A percentile compares a stretch with the other conserved stretches of the same genome.
phyloP scores from a whole-genome alignment of 2,888 invertebrate genomes.

The Myathropa florea region DNA sequence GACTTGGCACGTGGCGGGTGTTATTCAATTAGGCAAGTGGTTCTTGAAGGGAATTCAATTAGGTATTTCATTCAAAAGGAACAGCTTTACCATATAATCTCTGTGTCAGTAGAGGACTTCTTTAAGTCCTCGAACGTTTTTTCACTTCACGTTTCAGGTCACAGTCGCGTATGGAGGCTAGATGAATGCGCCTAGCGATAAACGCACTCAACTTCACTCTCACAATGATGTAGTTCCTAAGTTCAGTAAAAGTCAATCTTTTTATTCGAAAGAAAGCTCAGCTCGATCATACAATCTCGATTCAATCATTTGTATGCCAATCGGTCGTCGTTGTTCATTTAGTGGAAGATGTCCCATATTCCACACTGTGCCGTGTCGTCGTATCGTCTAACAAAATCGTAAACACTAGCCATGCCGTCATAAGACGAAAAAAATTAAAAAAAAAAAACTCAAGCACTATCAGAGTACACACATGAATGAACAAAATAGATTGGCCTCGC shows the following conservation, averaged over 20 bases:
- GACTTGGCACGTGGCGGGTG: neutral
- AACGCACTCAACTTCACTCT: too few relatives aligned
- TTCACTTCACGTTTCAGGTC: too few relatives aligned
- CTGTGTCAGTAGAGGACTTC: too few relatives aligned
- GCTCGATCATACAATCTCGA: neutral
- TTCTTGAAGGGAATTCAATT: neutral
- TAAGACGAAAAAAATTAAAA: slow-evolving; percentile 19
- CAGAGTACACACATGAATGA: slow-evolving; percentile 47
- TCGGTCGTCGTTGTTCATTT: neutral
- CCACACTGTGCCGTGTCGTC: slow-evolving; percentile 35
- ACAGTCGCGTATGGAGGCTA: too few relatives aligned
- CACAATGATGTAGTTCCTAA: too few relatives aligned
- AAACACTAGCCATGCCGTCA: slow-evolving; percentile 57
- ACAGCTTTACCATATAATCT: neutral
- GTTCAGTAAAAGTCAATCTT: too few relatives aligned
- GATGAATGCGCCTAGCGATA: too few relatives aligned
- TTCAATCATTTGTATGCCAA: neutral
- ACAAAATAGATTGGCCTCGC: slow-evolving; percentile 1
- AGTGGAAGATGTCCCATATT: slow-evolving; percentile 21
- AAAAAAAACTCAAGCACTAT: slow-evolving; percentile 21
- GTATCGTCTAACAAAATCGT: slow-evolving; percentile 65
- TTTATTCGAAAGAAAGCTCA: neutral
- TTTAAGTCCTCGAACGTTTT: too few relatives aligned
- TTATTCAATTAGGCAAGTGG: neutral
- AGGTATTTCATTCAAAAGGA: neutral